Evolutionary conservation across 35 echinoderm and acorn worm genomes (phyloP).

Genomic region (Ptychodera flava): DNA sequence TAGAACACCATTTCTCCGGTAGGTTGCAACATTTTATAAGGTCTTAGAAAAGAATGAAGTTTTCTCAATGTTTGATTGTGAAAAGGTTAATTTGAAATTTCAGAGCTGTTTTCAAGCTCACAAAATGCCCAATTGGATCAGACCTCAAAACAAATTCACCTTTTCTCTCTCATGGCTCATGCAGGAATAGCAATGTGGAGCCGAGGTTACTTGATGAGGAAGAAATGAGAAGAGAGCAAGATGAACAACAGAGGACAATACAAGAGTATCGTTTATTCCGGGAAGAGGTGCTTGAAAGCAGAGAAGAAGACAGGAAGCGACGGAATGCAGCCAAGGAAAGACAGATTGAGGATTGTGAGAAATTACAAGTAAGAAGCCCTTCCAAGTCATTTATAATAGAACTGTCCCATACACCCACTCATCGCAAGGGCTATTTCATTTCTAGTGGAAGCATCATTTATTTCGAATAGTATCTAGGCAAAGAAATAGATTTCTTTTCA

Average conservation of each 20-base stretch:
- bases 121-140: too few species aligned
- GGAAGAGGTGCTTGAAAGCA: constrained; percentile 52
- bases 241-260: constrained; percentile 53
- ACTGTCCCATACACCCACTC: too few species aligned
- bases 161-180: too few species aligned
- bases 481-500: background rate
- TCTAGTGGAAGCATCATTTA: background rate
- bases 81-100: too few species aligned
- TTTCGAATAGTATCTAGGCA: background rate
- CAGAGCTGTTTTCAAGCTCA: too few species aligned
- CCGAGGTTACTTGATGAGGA: constrained; percentile 68
- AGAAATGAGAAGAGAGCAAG: constrained; percentile 67
- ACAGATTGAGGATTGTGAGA: constrained; percentile 77
- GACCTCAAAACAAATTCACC: too few species aligned
- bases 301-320: constrained; percentile 69
- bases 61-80: too few species aligned
- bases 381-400: too few species aligned
- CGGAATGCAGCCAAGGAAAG: constrained; percentile 75
- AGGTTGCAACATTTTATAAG: background rate
- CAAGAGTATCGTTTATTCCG: constrained; percentile 61
- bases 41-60: too few species aligned
- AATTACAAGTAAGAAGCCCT: constrained; percentile 54
- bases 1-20: constrained; percentile 66
- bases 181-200: background rate
- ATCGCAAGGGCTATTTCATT: too few species aligned